These are phyloP conservation scores for Metaphire vulgaris DNA, from an alignment of 1,140 invertebrate species.

Conservation along the genomic window DNA sequence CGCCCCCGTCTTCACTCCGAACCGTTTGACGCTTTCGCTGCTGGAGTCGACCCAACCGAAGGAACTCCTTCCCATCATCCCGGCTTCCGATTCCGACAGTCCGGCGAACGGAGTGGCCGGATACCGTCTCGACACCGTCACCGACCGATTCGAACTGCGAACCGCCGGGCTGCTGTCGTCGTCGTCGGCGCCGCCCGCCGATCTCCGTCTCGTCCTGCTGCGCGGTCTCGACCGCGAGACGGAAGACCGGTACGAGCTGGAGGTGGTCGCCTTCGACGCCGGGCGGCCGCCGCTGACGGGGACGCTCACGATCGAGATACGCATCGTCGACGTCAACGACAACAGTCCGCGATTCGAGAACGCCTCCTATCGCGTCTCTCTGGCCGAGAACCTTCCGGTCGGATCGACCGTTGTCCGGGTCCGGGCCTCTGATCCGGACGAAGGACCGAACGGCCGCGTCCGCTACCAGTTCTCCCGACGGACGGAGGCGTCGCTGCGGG, in stretches of 20 bases:
- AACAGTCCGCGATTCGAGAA: constrained; percentile 58
- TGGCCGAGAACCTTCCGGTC: constrained; percentile 79
- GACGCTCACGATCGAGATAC: constrained; percentile 34
- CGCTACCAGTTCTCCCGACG: constrained; percentile 61
- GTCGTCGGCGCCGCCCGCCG: not conserved
- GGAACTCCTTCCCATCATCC: constrained; percentile 5
- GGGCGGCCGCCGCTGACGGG: constrained; percentile 29
- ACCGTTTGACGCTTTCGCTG: not conserved
- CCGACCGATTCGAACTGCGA: no score
- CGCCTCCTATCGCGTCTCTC: constrained; percentile 55
- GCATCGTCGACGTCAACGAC: constrained; percentile 38
- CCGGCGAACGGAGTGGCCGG: no score
- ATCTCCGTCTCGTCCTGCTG: constrained; percentile 13
- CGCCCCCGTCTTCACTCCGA: not conserved
- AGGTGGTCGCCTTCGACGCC: constrained; percentile 40
- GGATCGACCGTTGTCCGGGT: constrained; percentile 64
- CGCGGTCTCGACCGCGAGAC: constrained; percentile 69
- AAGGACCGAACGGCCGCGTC: constrained; percentile 65
- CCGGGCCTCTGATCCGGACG: constrained; percentile 65
- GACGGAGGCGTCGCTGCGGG: constrained; percentile 6
- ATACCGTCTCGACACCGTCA: no score
- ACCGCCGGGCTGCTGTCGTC: not conserved
- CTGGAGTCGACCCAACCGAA: not conserved
- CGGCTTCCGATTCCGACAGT: not conserved
- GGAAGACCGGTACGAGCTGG: constrained; percentile 70